Evolutionary conservation across 2,888 invertebrate genomes (phyloP).

Genomic region (Aradus depressus): DNA sequence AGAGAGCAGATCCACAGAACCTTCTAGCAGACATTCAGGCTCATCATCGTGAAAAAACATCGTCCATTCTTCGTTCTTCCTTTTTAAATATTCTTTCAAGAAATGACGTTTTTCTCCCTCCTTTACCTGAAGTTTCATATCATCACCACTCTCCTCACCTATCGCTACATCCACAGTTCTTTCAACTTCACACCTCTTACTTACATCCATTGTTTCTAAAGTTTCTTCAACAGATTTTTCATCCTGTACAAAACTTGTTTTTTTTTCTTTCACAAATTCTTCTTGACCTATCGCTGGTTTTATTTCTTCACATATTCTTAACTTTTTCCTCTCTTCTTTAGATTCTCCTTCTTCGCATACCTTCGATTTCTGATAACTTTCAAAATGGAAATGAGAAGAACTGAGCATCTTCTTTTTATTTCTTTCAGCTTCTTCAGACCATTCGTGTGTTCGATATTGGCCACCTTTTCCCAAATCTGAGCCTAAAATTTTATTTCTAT

Average conservation of each 20-base stretch:
- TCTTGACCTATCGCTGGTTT: neutral
- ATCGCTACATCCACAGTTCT: neutral
- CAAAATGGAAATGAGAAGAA: constrained; percentile 3
- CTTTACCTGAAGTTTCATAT: neutral
- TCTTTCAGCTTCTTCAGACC: neutral
- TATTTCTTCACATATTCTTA: neutral
- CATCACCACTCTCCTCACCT: neutral
- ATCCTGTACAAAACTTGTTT: no score
- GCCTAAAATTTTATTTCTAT: neutral
- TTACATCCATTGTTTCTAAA: neutral
- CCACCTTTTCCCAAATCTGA: constrained; percentile 4
- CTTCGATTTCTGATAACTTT: neutral
- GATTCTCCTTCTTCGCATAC: neutral
- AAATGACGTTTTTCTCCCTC: no score
- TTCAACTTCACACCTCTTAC: neutral
- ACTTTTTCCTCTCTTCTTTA: neutral
- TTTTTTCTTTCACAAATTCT: no score
- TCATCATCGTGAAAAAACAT: neutral
- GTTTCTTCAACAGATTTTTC: neutral
- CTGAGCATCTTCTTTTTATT: constrained; percentile 2
- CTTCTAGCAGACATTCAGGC: neutral
- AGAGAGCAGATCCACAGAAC: neutral
- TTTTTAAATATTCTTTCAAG: no score
- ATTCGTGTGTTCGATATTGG: neutral
- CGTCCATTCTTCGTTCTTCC: neutral